These are phyloP conservation scores for Thalassarche chlororhynchos DNA, from an alignment of 2,113 vertebrate species.

Conservation along the genomic window DNA sequence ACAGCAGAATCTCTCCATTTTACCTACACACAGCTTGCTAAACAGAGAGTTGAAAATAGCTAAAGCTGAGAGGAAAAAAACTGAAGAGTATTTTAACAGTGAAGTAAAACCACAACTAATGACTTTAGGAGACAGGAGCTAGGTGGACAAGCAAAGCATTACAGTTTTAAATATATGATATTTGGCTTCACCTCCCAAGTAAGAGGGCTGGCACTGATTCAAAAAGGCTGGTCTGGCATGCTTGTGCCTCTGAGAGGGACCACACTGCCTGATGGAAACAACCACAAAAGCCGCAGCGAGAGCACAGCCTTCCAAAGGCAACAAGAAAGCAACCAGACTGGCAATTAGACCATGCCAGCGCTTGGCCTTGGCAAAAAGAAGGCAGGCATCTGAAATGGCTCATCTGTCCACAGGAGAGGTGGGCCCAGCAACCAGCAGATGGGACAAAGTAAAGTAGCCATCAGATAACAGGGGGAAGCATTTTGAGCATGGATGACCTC, in stretches of 20 bases:
- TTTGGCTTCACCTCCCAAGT: constrained; percentile 80
- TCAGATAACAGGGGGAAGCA: neutral
- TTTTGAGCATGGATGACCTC: neutral
- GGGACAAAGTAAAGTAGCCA: neutral
- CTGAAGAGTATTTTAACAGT: constrained; percentile 78
- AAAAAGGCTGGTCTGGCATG: constrained; percentile 79
- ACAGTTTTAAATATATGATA: constrained; percentile 80
- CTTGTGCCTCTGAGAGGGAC: constrained; percentile 77
- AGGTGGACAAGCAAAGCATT: constrained; percentile 80
- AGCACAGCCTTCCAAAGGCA: constrained; percentile 78
- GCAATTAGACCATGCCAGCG: constrained; percentile 65
- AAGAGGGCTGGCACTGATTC: constrained; percentile 81
- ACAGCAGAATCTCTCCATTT: constrained; percentile 60
- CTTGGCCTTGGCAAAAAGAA: constrained; percentile 26
- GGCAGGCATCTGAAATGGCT: neutral
- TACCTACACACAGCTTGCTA: constrained; percentile 61
- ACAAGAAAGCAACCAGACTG: constrained; percentile 74
- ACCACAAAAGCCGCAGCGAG: constrained; percentile 81
- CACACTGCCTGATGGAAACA: constrained; percentile 83
- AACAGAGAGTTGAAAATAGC: constrained; percentile 69
- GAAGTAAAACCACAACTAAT: constrained; percentile 84
- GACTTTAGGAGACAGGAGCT: constrained; percentile 82
- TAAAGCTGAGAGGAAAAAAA: constrained; percentile 52
- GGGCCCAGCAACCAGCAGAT: neutral
- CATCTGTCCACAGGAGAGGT: neutral